Conservation (phyloP, 2,797 vertebrate genomes). For the Lacerta agilis region DNA sequence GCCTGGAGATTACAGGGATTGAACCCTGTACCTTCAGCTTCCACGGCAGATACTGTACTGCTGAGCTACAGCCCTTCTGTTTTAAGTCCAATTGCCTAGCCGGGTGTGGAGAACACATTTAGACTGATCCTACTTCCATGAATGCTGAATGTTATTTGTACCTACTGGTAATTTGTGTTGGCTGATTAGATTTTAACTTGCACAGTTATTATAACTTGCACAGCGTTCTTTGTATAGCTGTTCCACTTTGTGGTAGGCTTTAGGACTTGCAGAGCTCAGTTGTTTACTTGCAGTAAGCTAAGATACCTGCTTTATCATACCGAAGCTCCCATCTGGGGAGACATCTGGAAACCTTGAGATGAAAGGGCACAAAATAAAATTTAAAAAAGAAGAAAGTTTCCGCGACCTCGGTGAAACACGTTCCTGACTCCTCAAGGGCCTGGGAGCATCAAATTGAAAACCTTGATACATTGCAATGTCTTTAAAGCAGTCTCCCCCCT, state of each 20-base stretch:
- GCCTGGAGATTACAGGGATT: too few relatives aligned
- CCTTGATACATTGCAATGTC: conserved; percentile 48
- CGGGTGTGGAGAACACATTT: neutral
- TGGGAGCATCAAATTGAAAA: conserved; percentile 39
- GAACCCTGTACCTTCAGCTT: too few relatives aligned
- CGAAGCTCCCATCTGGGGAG: conserved; percentile 8
- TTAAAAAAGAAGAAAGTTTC: conserved; percentile 27
- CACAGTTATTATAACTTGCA: neutral
- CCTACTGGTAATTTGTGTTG: neutral
- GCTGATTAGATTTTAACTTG: neutral
- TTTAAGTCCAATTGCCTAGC: neutral
- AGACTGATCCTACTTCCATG: neutral
- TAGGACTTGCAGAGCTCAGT: conserved; percentile 2
- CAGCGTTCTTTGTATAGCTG: neutral
- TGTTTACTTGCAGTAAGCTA: conserved; percentile 19
- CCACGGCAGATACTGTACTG: too few relatives aligned
- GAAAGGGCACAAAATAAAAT: conserved; percentile 29
- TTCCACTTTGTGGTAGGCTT: neutral
- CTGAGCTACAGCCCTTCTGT: too few relatives aligned
- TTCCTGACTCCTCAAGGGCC: conserved; percentile 33
- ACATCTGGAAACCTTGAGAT: conserved; percentile 32
- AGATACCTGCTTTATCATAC: conserved; percentile 22
- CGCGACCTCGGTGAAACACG: conserved; percentile 16
- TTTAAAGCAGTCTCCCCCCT: conserved; percentile 53
- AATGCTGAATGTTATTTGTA: neutral